Conservation (phyloP, 2,888 invertebrate species). For the Hyles lineata region DNA sequence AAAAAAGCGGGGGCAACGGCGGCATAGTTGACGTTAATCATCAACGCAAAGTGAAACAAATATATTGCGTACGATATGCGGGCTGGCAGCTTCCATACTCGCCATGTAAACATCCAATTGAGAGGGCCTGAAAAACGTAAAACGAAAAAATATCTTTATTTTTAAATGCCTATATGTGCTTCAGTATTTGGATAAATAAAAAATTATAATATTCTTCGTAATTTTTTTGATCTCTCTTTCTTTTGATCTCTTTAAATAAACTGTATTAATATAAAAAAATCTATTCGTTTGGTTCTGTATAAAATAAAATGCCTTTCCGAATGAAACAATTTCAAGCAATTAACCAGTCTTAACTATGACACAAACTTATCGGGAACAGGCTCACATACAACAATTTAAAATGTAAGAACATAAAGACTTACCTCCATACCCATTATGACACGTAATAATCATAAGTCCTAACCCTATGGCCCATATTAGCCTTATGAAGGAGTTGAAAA, state of each 20-base stretch:
- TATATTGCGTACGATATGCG: conserved; percentile 84
- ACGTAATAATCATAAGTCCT: conserved; percentile 68
- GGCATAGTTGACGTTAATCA: conserved; percentile 47
- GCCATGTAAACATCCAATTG: conserved; percentile 74
- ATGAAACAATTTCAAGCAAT: no score
- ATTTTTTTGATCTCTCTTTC: no score
- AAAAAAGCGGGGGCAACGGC: conserved; percentile 48
- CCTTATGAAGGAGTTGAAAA: conserved; percentile 60
- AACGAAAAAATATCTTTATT: background rate
- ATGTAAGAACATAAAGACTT: conserved; percentile 29
- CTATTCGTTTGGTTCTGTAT: no score
- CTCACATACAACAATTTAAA: background rate
- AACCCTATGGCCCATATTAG: conserved; percentile 65
- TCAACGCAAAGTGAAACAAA: conserved; percentile 71
- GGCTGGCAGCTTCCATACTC: conserved; percentile 78
- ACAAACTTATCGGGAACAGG: background rate
- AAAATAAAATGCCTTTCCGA: no score
- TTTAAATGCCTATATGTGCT: background rate
- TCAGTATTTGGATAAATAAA: no score
- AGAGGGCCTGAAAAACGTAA: conserved; percentile 63
- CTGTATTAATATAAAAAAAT: no score
- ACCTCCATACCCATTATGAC: conserved; percentile 72
- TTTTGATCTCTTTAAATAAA: no score
- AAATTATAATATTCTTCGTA: no score
- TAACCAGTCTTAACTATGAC: background rate